Percentiles rank a stretch among this genome's conserved stretches.
Conservation (phyloP, 2,888 invertebrate species). For the Stictocephala bisonia region DNA sequence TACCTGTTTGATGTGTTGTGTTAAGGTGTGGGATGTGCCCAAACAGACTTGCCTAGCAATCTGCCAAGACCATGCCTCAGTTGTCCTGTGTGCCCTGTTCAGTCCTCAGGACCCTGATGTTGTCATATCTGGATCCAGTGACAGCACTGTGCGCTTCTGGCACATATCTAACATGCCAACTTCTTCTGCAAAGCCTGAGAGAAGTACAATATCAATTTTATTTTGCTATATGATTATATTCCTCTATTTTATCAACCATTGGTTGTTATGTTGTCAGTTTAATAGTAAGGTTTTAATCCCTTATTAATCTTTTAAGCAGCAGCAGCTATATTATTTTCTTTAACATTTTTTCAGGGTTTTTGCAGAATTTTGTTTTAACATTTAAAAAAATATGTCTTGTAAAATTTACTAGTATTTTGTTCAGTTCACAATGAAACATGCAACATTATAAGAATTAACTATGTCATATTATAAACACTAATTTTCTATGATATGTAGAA, state of each 20-base stretch:
- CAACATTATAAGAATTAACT: too few relatives aligned
- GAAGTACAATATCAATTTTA: constrained; percentile 59
- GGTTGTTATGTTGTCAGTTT: constrained; percentile 31
- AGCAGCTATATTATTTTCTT: too few relatives aligned
- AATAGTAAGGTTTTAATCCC: too few relatives aligned
- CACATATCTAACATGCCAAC: constrained; percentile 65
- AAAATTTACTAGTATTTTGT: too few relatives aligned
- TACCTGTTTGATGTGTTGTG: too few relatives aligned
- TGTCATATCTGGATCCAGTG: constrained; percentile 75
- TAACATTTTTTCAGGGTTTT: too few relatives aligned
- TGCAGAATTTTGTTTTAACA: too few relatives aligned
- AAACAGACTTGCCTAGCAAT: constrained; percentile 69
- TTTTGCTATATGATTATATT: constrained; percentile 44
- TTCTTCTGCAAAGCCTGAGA: constrained; percentile 58
- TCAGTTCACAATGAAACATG: too few relatives aligned
- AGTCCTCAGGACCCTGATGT: constrained; percentile 71
- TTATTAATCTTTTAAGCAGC: too few relatives aligned
- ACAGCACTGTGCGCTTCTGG: constrained; percentile 77
- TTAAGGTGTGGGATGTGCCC: constrained; percentile 74
- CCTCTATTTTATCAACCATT: not conserved
- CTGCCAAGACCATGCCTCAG: constrained; percentile 69
- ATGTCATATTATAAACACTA: too few relatives aligned
- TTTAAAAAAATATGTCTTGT: too few relatives aligned
- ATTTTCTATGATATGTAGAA: too few relatives aligned
- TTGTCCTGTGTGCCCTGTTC: constrained; percentile 74